Evolutionary conservation across 2,113 vertebrate genomes (phyloP).

Genomic region (Riparia riparia): DNA sequence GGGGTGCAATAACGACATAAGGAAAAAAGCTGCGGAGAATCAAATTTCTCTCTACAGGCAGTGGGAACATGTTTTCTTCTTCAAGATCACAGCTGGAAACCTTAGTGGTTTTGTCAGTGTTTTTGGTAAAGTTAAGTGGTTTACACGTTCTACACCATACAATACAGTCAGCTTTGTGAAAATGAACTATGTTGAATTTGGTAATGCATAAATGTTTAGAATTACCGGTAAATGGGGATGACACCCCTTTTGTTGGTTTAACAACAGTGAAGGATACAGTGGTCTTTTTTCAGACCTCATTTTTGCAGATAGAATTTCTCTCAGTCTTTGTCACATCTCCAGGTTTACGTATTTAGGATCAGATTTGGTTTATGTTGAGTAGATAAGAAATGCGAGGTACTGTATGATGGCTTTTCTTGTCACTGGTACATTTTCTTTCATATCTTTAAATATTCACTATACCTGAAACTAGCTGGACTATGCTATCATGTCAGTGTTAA

Average conservation of each 20-base stretch:
- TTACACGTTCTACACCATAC: neutral
- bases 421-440: neutral
- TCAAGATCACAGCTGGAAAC: neutral
- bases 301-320: neutral
- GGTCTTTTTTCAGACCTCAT: neutral
- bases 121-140: neutral
- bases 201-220: neutral
- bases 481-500: neutral
- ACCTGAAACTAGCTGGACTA: neutral
- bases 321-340: neutral
- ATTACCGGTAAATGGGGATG: neutral
- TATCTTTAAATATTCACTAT: neutral
- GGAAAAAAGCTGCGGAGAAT: neutral
- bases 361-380: neutral
- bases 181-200: neutral
- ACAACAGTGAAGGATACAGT: neutral
- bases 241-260: neutral
- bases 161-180: neutral
- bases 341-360: neutral
- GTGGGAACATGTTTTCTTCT: neutral
- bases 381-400: neutral
- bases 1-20: neutral
- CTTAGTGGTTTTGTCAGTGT: neutral
- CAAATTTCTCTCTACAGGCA: neutral
- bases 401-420: neutral